These are phyloP conservation scores for Gila orcuttii DNA, from an alignment of 2,113 vertebrate genomes.

Conservation along the genomic window DNA sequence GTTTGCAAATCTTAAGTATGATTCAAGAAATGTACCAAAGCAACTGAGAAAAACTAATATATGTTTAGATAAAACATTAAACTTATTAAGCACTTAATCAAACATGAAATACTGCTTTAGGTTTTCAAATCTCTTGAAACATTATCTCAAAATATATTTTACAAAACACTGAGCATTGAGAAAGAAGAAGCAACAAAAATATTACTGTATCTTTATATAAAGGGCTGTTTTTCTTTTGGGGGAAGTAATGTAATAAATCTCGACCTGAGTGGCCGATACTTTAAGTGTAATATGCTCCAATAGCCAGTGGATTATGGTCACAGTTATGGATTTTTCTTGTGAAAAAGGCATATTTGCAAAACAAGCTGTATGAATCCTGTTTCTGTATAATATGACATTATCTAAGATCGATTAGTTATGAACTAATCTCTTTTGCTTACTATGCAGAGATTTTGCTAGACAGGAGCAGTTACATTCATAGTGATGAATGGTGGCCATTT, in stretches of 20 bases:
- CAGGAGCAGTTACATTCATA: conserved; percentile 25
- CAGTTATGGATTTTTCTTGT: conserved; percentile 29
- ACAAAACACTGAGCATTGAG: not conserved
- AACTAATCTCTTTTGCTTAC: conserved; percentile 60
- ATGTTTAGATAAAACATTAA: not conserved
- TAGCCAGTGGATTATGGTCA: not conserved
- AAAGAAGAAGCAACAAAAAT: not conserved
- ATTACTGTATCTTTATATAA: not conserved
- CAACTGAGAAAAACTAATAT: too few relatives aligned
- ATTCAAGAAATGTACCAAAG: too few relatives aligned
- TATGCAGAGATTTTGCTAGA: conserved; percentile 51
- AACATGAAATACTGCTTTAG: not conserved
- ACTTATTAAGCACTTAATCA: not conserved
- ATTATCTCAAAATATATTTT: not conserved
- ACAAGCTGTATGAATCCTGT: conserved; percentile 51
- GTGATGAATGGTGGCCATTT: conserved; percentile 32
- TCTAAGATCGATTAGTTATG: conserved; percentile 61
- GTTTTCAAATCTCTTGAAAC: not conserved
- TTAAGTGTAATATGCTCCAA: not conserved
- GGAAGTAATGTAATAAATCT: not conserved
- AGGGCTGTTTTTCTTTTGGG: not conserved
- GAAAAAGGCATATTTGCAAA: conserved; percentile 30
- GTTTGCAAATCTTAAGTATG: too few relatives aligned
- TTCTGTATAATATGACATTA: conserved; percentile 63
- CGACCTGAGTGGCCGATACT: conserved; percentile 3